Percentiles rank a stretch among this genome's conserved stretches.
Conservation (phyloP, 2,888 invertebrate species). For the Nomada flava region DNA sequence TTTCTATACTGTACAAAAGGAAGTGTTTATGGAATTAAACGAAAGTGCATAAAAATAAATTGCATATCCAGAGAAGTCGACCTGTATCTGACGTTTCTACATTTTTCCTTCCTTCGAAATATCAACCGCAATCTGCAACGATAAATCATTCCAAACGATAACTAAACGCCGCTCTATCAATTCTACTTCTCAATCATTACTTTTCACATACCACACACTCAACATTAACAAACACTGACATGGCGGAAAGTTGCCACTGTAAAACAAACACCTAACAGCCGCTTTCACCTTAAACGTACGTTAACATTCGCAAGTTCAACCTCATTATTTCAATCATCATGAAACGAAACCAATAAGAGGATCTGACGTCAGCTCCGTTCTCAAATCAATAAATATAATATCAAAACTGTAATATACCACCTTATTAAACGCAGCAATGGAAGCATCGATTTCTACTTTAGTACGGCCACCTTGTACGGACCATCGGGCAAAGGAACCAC, state of each 20-base stretch:
- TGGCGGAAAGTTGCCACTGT: slow-evolving; percentile 8
- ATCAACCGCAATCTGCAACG: background rate
- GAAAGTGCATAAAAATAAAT: too few species aligned
- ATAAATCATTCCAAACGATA: background rate
- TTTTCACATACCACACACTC: background rate
- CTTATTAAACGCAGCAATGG: background rate
- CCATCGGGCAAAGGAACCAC: background rate
- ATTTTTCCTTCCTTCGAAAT: too few species aligned
- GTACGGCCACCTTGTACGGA: slow-evolving; percentile 4
- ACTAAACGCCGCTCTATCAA: background rate
- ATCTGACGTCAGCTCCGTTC: background rate
- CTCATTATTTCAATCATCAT: slow-evolving; percentile 1
- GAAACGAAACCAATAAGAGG: background rate
- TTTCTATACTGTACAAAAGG: too few species aligned
- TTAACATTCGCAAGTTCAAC: background rate
- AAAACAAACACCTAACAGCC: slow-evolving; percentile 14
- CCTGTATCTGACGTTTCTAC: background rate
- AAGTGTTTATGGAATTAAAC: too few species aligned
- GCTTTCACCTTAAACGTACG: slow-evolving; percentile 6
- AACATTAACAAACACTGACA: slow-evolving; percentile 1
- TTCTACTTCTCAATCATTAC: background rate
- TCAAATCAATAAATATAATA: background rate
- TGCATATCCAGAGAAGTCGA: background rate
- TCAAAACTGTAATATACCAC: background rate
- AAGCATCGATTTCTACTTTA: slow-evolving; percentile 22